phyloP scores from a whole-genome alignment of 2,113 vertebrate species.

The Sclerurus mexicanus region DNA sequence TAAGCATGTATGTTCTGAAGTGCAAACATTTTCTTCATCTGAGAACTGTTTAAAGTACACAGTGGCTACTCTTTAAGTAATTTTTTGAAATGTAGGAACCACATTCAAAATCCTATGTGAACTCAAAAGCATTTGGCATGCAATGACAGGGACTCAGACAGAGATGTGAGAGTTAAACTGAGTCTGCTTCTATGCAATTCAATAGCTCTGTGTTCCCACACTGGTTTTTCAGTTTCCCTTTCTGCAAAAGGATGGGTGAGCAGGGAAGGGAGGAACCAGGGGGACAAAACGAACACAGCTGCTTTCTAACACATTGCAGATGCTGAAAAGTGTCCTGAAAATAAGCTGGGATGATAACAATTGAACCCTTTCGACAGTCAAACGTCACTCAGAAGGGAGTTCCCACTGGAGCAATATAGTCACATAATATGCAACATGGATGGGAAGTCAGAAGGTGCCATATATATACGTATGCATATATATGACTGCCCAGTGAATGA shows the following conservation, averaged over 20 bases:
- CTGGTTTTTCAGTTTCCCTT: background rate
- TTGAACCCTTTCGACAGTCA: background rate
- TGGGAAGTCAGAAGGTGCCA: background rate
- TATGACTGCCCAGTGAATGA: background rate
- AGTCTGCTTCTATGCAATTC: background rate
- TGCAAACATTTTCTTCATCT: background rate
- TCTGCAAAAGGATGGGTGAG: background rate
- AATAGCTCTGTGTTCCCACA: background rate
- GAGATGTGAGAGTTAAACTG: background rate
- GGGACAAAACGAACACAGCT: background rate
- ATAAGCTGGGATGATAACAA: background rate
- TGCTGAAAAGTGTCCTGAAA: background rate
- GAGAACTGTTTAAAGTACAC: background rate
- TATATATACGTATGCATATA: background rate
- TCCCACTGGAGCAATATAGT: background rate
- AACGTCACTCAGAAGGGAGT: background rate
- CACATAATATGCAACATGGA: background rate
- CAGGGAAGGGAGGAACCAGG: background rate
- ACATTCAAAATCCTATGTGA: background rate
- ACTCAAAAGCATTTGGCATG: background rate
- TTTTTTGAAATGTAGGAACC: background rate
- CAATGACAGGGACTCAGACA: background rate
- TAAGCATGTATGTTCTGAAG: background rate
- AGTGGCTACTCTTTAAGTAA: background rate
- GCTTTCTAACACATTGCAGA: constrained; percentile 3